These are phyloP conservation scores for Apis laboriosa DNA, from an alignment of 1,140 invertebrate genomes.

Conservation along the genomic window DNA sequence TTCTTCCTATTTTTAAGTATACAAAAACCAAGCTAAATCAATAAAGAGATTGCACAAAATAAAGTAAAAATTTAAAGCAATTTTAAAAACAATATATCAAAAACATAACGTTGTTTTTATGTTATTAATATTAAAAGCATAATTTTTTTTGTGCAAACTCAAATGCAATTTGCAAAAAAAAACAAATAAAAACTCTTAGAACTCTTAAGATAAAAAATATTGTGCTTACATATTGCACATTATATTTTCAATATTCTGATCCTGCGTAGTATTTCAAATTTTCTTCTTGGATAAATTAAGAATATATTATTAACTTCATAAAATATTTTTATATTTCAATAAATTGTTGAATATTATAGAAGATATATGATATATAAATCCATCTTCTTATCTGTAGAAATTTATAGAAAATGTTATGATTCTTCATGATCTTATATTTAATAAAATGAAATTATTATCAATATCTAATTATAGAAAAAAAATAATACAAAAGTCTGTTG, in stretches of 20 bases:
- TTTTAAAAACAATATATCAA: neutral
- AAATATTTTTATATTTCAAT: no score
- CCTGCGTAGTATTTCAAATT: constrained; percentile 24
- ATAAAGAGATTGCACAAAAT: constrained; percentile 3
- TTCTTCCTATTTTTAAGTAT: constrained; percentile 1
- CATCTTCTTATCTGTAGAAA: constrained; percentile 23
- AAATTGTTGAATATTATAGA: neutral
- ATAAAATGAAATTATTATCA: neutral
- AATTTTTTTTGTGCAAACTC: constrained; percentile 16
- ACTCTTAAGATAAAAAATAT: constrained; percentile 28
- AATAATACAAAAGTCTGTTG: no score
- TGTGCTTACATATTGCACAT: constrained; percentile 51
- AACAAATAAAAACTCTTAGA: neutral
- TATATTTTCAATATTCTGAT: constrained; percentile 29
- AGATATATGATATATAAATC: neutral
- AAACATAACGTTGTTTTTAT: neutral
- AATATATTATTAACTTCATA: constrained; percentile 15
- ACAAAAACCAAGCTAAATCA: neutral
- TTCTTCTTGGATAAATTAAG: constrained; percentile 18
- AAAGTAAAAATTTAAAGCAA: neutral
- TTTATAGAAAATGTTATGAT: neutral
- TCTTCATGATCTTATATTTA: constrained; percentile 18
- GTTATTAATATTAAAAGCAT: neutral
- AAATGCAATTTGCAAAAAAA: neutral
- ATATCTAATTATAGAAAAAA: no score